phyloP scores from a whole-genome alignment of 2,888 invertebrate species.

The Ctenicera cuprea region DNA sequence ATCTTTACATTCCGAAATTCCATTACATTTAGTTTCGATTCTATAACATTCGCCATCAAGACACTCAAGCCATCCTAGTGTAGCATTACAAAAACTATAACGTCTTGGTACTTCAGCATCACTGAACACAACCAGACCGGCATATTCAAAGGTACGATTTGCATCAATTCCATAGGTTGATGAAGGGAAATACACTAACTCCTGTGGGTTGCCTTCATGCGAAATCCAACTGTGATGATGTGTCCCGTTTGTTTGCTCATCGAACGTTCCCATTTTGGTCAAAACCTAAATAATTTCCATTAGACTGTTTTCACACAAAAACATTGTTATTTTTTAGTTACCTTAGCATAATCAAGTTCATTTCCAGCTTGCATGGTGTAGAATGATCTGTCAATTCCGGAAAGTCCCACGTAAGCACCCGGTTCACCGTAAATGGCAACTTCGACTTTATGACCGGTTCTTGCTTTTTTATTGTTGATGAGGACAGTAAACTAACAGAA shows the following conservation, averaged over 20 bases:
- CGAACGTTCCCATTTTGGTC: constrained; percentile 91
- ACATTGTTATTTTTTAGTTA: constrained; percentile 64
- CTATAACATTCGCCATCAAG: constrained; percentile 88
- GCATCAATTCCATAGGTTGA: constrained; percentile 95
- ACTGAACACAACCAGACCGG: constrained; percentile 92
- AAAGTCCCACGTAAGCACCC: constrained; percentile 94
- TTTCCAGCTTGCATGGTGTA: constrained; percentile 96
- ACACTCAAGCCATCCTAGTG: constrained; percentile 86
- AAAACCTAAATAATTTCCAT: constrained; percentile 76
- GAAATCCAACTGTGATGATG: constrained; percentile 89
- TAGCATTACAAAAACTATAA: constrained; percentile 81
- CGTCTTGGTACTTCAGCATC: constrained; percentile 87
- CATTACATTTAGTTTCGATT: constrained; percentile 86
- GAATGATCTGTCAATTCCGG: constrained; percentile 92
- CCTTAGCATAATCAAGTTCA: constrained; percentile 90
- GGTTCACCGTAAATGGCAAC: constrained; percentile 95
- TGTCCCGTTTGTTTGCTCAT: constrained; percentile 90
- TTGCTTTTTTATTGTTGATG: constrained; percentile 94
- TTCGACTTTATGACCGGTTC: constrained; percentile 94
- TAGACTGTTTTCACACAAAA: not conserved
- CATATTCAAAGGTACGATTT: constrained; percentile 93
- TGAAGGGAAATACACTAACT: constrained; percentile 90
- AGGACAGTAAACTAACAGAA: constrained; percentile 83
- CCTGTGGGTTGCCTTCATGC: constrained; percentile 89
- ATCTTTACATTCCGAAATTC: constrained; percentile 85